A percentile compares a stretch with the other conserved stretches of the same genome.
phyloP scores from a whole-genome alignment of 2,113 vertebrate genomes.

The Noturus placidus region DNA sequence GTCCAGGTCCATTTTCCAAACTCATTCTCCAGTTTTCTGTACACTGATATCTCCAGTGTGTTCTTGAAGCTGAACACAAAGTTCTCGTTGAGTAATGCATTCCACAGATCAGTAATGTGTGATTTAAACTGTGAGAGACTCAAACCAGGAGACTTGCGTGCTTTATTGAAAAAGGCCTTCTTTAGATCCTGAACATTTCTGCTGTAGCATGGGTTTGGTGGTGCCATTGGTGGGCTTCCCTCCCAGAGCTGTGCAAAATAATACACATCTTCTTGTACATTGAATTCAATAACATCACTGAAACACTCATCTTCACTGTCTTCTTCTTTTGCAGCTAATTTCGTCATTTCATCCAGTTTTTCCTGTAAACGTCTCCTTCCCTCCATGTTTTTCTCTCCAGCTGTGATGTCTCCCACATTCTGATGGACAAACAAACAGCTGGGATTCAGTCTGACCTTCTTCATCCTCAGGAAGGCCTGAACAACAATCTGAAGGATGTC shows the following conservation, averaged over 20 bases:
- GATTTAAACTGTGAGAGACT: constrained; percentile 62
- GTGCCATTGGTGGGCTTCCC: constrained; percentile 58
- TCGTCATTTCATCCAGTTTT: constrained; percentile 67
- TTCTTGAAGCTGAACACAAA: constrained; percentile 53
- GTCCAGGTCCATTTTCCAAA: constrained; percentile 8
- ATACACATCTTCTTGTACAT: constrained; percentile 55
- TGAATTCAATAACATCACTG: constrained; percentile 59
- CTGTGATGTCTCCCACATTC: constrained; percentile 64
- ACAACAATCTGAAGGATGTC: constrained; percentile 15
- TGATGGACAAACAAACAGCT: constrained; percentile 73
- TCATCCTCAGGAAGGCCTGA: constrained; percentile 64
- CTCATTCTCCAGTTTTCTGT: constrained; percentile 56
- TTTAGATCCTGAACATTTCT: constrained; percentile 45
- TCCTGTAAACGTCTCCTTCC: constrained; percentile 59
- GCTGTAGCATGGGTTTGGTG: constrained; percentile 55
- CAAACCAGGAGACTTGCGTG: constrained; percentile 7
- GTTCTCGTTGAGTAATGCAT: constrained; percentile 42
- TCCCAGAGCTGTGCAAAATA: constrained; percentile 56
- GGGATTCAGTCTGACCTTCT: constrained; percentile 62
- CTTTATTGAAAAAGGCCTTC: neutral
- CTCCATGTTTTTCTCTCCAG: constrained; percentile 66
- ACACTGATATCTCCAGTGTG: constrained; percentile 39
- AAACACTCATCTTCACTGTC: constrained; percentile 57
- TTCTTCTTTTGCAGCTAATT: constrained; percentile 63
- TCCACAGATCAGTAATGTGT: constrained; percentile 59